Conservation (phyloP, 2,888 invertebrate genomes). For the Caenorhabditis panamensis region DNA sequence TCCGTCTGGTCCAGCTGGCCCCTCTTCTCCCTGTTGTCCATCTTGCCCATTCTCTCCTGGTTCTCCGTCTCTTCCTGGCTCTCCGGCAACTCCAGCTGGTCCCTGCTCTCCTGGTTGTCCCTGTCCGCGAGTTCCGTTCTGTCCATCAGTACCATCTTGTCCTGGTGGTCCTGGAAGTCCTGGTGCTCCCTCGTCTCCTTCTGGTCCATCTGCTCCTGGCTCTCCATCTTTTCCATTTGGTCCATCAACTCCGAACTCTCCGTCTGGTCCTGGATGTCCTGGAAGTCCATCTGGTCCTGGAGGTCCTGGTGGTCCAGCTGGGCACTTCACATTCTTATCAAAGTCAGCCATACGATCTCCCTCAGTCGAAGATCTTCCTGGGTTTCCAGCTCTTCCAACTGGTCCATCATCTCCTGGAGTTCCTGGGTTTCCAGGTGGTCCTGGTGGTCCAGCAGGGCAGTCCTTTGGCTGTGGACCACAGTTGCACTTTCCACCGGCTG, state of each 20-base stretch:
- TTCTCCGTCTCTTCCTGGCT: conserved; percentile 57
- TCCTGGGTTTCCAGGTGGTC: conserved; percentile 57
- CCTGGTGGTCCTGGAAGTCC: conserved; percentile 61
- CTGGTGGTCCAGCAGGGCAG: conserved; percentile 60
- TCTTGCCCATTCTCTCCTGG: conserved; percentile 56
- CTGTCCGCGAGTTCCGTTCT: conserved; percentile 50
- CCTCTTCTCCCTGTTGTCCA: conserved; percentile 55
- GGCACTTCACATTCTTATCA: conserved; percentile 55
- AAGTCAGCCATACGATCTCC: conserved; percentile 50
- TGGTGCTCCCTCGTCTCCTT: conserved; percentile 52
- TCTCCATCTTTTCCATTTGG: conserved; percentile 54
- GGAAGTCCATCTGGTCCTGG: conserved; percentile 57
- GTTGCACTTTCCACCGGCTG: conserved; percentile 43
- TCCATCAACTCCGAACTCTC: conserved; percentile 54
- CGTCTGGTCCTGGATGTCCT: conserved; percentile 59
- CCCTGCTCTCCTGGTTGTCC: conserved; percentile 57
- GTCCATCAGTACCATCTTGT: conserved; percentile 47
- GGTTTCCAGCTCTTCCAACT: conserved; percentile 54
- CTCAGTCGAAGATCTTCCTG: conserved; percentile 44
- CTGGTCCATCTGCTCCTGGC: conserved; percentile 49
- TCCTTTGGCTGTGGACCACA: conserved; percentile 55
- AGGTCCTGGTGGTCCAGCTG: conserved; percentile 62
- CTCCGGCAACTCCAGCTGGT: conserved; percentile 44
- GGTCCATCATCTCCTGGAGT: conserved; percentile 56
- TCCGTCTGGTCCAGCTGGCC: conserved; percentile 52